Percentiles rank a stretch among this genome's conserved stretches.
Evolutionary conservation across 2,888 invertebrate species (phyloP).

Genomic region (Neoitamus cyanurus): DNA sequence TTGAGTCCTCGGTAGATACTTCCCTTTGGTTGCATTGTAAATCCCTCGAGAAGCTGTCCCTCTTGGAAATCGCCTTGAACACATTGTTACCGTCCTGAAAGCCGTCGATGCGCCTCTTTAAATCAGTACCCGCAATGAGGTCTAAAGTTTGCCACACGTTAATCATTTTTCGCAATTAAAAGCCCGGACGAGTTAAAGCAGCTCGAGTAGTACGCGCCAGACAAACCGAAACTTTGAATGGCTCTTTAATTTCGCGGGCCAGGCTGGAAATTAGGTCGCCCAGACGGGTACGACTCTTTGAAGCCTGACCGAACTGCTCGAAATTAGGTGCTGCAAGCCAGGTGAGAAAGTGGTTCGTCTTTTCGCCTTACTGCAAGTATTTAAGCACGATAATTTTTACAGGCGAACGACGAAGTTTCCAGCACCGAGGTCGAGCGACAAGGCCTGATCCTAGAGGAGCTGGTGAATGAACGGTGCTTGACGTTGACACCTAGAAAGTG

Average conservation of each 20-base stretch:
- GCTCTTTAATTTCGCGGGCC: background rate
- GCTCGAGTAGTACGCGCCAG: background rate
- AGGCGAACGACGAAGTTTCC: background rate
- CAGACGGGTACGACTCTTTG: background rate
- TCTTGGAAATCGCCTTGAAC: slow-evolving; percentile 8
- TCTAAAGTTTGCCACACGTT: slow-evolving; percentile 65
- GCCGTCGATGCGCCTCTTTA: slow-evolving; percentile 49
- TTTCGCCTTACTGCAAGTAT: background rate
- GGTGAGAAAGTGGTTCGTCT: background rate
- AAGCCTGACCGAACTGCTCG: background rate
- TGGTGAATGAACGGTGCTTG: background rate
- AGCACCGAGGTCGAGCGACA: background rate
- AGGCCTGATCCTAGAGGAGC: background rate
- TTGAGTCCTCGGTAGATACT: background rate
- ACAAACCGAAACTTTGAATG: slow-evolving; percentile 6
- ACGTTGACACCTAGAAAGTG: slow-evolving; percentile 8
- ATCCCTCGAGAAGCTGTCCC: slow-evolving; percentile 27
- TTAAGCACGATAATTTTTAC: slow-evolving; percentile 1
- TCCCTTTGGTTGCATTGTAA: background rate
- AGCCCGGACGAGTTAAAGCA: background rate
- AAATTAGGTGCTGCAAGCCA: background rate
- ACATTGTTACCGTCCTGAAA: background rate
- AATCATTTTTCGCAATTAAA: slow-evolving; percentile 54
- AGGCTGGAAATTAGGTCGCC: background rate
- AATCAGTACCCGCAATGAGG: slow-evolving; percentile 59